Percentiles rank a stretch among this genome's conserved stretches.
These are phyloP conservation scores for Pinctada fucata DNA, from an alignment of 2,888 invertebrate genomes.

Conservation along the genomic window DNA sequence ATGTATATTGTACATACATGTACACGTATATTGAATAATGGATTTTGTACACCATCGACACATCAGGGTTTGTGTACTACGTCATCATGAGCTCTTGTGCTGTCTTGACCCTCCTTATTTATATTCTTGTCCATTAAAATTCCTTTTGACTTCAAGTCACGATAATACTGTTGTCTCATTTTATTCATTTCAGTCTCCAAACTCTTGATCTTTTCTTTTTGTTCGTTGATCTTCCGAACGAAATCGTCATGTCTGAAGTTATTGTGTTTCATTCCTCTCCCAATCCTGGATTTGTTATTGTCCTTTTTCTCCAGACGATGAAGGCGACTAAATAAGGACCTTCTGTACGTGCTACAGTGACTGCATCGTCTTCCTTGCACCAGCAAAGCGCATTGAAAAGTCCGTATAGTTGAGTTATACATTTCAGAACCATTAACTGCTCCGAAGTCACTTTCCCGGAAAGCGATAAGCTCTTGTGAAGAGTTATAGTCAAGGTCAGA, in stretches of 20 bases:
- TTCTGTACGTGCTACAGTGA: not conserved
- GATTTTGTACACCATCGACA: too few species aligned
- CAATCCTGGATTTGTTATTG: not conserved
- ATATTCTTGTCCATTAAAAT: not conserved
- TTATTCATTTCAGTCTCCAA: conserved; percentile 18
- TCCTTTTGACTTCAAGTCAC: not conserved
- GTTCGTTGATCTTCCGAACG: conserved; percentile 25
- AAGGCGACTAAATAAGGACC: not conserved
- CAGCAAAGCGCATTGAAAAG: conserved; percentile 10
- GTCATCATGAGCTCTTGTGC: too few species aligned
- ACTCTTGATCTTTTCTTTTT: conserved; percentile 33
- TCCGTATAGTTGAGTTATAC: conserved; percentile 21
- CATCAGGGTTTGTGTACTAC: too few species aligned
- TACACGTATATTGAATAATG: too few species aligned
- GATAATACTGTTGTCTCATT: conserved; percentile 14
- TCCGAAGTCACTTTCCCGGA: conserved; percentile 28
- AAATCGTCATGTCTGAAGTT: conserved; percentile 22
- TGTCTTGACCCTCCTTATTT: not conserved
- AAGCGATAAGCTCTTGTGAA: conserved; percentile 9
- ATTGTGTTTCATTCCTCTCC: conserved; percentile 14
- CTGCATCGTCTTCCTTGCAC: conserved; percentile 12
- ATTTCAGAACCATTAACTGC: conserved; percentile 1
- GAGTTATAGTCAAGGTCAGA: conserved; percentile 5
- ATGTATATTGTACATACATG: too few species aligned
- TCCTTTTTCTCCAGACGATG: not conserved